Evolutionary conservation across 2,797 vertebrate species (phyloP), one percentile per base, ranked within the genome.

Genomic region (Tolypeutes matacus): DNA sequence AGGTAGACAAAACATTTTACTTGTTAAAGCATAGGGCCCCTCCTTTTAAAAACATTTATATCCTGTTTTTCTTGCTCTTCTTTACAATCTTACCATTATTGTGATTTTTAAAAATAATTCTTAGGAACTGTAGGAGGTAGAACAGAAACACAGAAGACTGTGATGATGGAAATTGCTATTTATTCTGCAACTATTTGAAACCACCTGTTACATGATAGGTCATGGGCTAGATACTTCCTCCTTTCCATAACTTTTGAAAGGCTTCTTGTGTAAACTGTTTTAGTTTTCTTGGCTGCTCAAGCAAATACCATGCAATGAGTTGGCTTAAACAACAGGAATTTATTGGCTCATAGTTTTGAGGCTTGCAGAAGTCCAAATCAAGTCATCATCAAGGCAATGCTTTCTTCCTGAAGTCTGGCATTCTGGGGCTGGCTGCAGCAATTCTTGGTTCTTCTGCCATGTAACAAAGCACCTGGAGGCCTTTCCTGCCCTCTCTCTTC

Each of bases 161-260:
- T 95, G 70, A 90, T 92, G 42, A 94, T 93, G 53, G 64, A 96
- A 91, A 95, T 29, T 88, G 70, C n/a, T 97, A 34, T 89, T 95
- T 93, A 92, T 91, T 97, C 91, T 84, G 75, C 53, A 97, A 94
- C 93, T 96, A 96, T 97, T 88, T 96, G 49, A 88, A 95, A 89
- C 42, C 89, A 94, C 93, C 39, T 91, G 77, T 91, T 94, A 62
- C 87, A 62, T 51, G 83, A 89, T 51, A 96, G 60, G 62, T 81
- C 78, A 39, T 80, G 49, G 46, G 42, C 62, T 67, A 85, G 49
- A 64, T 58, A 92, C 86, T 95, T 96, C 75, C 80, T 89, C 46
- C 29, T 92, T 96, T 80, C 75, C 60, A 51, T 29, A 87, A 86
- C 73, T 93, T 93, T 80, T 91, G 84, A 64, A 96, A 89, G 60